Evolutionary conservation across 2,797 vertebrate species (phyloP), one percentile per base, ranked within the genome.

Genomic region (Hippopotamyrus pictus): DNA sequence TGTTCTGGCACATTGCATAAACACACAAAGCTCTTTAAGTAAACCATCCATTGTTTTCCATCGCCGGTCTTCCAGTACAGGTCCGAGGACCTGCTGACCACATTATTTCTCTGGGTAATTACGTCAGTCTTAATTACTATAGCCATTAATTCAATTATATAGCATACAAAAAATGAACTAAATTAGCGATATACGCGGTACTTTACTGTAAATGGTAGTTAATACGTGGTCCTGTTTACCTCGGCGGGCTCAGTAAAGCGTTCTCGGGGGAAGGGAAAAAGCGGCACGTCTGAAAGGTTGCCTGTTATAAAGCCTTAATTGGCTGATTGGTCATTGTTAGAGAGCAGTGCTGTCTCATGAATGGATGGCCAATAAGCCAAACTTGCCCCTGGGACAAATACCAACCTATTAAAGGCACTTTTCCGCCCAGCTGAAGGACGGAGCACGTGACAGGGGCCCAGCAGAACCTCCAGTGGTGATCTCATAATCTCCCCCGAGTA

Each of bases 281-380:
- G 92, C 91, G 92, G 37, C 86, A 91, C 92, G 90, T 93, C 94
- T 91, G 94, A 93, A 79, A 90, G 94, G 92, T 91, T 91, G 92
- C 91, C 92, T 90, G 94, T 95, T 95, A 94, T 93, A 92, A 91
- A 91, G 93, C 91, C 92, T 93, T 96, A 96, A 96, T 96, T 96
- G 95, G 95, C 94, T 95, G 94, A 95, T 95, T 95, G 95, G 95
- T 90, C 92, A 91, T 89, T 92, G 88, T 89, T 93, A 95, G 92
- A 95, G 94, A 93, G 92, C 91, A n/a, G 84, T 8, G 89, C 94
- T 95, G 94, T 95, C 95, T 93, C 88, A 88, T 94, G 94, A 96
- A 96, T 95, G 92, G 94, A 95, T 95, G 94, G 93, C 95, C 95
- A 94, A 93, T 94, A 94, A 94, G 94, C 92, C 50, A 76, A 93